A percentile compares a stretch with the other conserved stretches of the same genome.
phyloP scores from a whole-genome alignment of 2,888 invertebrate genomes.

The Napeogenes inachia region DNA sequence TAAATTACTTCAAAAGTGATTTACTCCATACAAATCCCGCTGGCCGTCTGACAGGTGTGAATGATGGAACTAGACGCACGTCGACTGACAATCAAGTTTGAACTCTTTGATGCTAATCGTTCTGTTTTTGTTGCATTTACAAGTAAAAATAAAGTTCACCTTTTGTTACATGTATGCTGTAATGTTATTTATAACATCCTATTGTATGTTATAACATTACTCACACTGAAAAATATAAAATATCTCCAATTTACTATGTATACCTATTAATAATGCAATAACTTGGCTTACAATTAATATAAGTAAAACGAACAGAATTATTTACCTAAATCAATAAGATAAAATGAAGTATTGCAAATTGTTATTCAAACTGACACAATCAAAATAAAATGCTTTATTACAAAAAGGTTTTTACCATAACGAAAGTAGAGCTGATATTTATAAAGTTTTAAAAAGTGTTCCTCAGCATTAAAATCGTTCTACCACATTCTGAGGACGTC shows the following conservation, averaged over 20 bases:
- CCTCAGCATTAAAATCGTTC: conserved; percentile 26
- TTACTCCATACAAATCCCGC: conserved; percentile 70
- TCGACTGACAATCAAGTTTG: conserved; percentile 59
- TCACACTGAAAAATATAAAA: neutral
- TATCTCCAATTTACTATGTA: neutral
- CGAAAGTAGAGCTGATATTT: conserved; percentile 6
- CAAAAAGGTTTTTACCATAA: neutral
- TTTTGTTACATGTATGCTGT: conserved; percentile 15
- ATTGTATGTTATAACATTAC: neutral
- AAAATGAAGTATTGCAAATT: too few relatives aligned
- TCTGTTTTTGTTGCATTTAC: conserved; percentile 36
- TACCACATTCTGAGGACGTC: conserved; percentile 19
- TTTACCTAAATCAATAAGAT: too few relatives aligned
- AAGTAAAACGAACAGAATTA: too few relatives aligned
- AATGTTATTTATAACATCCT: too few relatives aligned
- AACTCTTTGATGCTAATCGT: conserved; percentile 56
- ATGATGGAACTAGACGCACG: conserved; percentile 51
- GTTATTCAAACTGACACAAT: too few relatives aligned
- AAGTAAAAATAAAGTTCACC: conserved; percentile 28
- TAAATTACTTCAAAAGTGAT: conserved; percentile 75
- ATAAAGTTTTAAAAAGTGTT: conserved; percentile 12
- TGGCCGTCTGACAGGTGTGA: conserved; percentile 62
- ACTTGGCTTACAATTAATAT: too few relatives aligned
- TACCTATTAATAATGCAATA: too few relatives aligned
- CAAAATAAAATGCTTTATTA: too few relatives aligned